phyloP scores from a whole-genome alignment of 2,888 invertebrate species.

The Zygaena filipendulae region DNA sequence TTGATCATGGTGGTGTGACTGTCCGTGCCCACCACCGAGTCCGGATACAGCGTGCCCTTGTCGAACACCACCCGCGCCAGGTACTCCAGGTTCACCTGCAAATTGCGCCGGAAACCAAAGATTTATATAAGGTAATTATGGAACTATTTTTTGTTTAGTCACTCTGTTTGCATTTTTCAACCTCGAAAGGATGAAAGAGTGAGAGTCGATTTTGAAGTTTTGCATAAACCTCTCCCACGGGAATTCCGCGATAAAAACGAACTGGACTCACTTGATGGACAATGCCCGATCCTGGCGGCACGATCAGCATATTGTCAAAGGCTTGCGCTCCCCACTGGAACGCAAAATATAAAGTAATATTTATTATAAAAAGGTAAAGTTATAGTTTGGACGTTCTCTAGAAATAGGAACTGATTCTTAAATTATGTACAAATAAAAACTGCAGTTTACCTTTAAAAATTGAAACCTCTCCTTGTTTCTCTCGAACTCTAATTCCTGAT shows the following conservation, averaged over 20 bases:
- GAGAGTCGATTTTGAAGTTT: too few relatives aligned
- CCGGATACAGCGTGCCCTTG: conserved; percentile 77
- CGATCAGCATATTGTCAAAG: conserved; percentile 95
- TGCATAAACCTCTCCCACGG: too few relatives aligned
- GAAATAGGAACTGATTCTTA: conserved; percentile 1
- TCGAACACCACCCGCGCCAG: conserved; percentile 85
- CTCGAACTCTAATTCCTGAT: conserved; percentile 94
- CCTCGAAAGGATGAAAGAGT: too few relatives aligned
- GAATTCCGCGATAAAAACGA: too few relatives aligned
- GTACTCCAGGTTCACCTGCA: conserved; percentile 96
- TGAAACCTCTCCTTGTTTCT: conserved; percentile 95
- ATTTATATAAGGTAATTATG: neutral
- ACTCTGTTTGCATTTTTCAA: too few relatives aligned
- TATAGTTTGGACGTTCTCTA: neutral
- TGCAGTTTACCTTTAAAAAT: conserved; percentile 84
- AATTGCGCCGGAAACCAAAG: conserved; percentile 1
- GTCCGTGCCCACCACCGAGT: conserved; percentile 96
- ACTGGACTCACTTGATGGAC: conserved; percentile 92
- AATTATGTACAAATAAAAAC: neutral
- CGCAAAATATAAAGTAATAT: conserved; percentile 9
- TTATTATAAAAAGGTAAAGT: too few relatives aligned
- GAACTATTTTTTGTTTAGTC: too few relatives aligned
- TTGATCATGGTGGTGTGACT: conserved; percentile 99
- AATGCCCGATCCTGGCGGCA: conserved; percentile 98
- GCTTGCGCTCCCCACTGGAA: conserved; percentile 96